Conservation (phyloP, 2,113 vertebrate species). For the Falcunculus frontatus region DNA sequence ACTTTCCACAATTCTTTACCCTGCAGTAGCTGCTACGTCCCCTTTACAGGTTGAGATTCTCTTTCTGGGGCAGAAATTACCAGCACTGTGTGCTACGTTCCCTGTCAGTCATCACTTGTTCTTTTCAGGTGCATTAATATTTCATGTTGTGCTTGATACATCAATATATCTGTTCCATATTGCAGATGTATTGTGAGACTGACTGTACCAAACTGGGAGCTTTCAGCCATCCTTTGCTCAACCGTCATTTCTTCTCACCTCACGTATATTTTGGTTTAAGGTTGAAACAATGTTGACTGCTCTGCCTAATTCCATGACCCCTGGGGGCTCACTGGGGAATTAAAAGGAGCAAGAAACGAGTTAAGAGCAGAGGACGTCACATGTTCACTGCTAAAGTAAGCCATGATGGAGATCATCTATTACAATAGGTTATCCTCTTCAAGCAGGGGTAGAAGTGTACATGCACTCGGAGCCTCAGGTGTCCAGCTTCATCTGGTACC, state of each 20-base stretch:
- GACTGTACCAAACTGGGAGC: background rate
- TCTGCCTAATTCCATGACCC: background rate
- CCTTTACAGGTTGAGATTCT: background rate
- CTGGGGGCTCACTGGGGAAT: background rate
- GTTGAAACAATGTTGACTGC: background rate
- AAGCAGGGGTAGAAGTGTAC: background rate
- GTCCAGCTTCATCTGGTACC: background rate
- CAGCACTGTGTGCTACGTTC: background rate
- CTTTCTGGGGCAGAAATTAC: background rate
- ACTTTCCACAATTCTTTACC: background rate
- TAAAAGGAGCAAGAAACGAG: background rate
- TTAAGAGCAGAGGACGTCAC: background rate
- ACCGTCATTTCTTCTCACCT: background rate
- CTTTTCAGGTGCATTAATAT: background rate
- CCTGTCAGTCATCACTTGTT: background rate
- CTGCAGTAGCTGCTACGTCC: background rate
- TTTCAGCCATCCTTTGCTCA: background rate
- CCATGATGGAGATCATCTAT: background rate
- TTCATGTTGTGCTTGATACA: background rate
- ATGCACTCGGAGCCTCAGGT: rapidly evolving
- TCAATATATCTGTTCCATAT: background rate
- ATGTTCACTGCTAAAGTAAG: background rate
- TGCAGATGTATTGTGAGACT: background rate
- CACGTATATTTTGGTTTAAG: background rate
- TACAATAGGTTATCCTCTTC: background rate